A percentile compares a stretch with the other conserved stretches of the same genome.
Evolutionary conservation across 1,140 invertebrate genomes (phyloP).

Genomic region (Mercenaria mercenaria): DNA sequence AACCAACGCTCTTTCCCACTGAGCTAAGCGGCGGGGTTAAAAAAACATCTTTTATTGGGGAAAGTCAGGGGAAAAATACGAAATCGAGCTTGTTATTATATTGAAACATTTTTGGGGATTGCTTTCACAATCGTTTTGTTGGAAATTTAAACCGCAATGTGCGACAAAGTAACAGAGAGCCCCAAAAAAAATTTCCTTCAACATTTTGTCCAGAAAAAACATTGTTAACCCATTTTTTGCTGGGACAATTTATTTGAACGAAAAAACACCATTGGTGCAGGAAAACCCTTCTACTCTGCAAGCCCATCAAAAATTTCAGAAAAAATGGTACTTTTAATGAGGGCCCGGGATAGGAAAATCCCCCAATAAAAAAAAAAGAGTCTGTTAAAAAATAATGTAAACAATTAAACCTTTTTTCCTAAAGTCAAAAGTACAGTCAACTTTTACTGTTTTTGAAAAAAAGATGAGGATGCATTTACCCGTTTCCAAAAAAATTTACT

Average conservation of each 20-base stretch:
- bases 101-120: conserved; percentile 37
- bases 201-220: conserved; percentile 20
- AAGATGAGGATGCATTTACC: too few species aligned
- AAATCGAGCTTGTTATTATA: conserved; percentile 46
- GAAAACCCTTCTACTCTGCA: conserved; percentile 25
- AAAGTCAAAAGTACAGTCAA: not conserved
- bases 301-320: not conserved
- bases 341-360: too few species aligned
- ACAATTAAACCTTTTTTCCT: not conserved
- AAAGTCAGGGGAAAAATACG: too few species aligned
- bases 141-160: conserved; percentile 26
- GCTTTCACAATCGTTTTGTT: conserved; percentile 28
- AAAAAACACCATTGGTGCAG: conserved; percentile 40
- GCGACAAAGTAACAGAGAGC: not conserved
- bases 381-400: not conserved
- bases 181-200: conserved; percentile 2
- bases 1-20: too few species aligned
- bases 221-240: too few species aligned
- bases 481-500: too few species aligned
- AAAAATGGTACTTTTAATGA: not conserved
- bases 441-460: not conserved
- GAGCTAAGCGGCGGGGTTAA: too few species aligned
- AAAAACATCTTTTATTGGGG: too few species aligned
- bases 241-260: conserved; percentile 62
- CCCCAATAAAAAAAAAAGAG: not conserved